Percentiles rank a stretch among this genome's conserved stretches.
Conservation (phyloP, 2,888 invertebrate genomes). For the Caenorhabditis virilis region DNA sequence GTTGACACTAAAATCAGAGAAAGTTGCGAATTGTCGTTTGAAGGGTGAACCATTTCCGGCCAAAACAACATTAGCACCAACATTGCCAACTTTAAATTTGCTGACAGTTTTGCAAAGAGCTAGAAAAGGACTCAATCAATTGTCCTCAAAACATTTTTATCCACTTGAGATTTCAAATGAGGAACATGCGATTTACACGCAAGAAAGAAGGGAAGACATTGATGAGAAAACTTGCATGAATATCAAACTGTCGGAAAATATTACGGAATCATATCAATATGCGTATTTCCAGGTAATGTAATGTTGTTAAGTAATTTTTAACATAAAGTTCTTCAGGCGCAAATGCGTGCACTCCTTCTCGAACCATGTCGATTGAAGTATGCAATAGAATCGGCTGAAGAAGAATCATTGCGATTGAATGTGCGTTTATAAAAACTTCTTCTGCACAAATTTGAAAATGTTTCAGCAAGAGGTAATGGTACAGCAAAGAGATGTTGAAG, state of each 20-base stretch:
- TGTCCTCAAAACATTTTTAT: slow-evolving; percentile 23
- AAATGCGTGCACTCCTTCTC: slow-evolving; percentile 29
- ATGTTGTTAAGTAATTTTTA: neutral
- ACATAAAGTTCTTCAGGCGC: slow-evolving; percentile 13
- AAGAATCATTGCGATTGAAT: slow-evolving; percentile 13
- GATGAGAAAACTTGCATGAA: slow-evolving; percentile 11
- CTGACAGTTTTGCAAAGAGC: slow-evolving; percentile 17
- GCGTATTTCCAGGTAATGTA: slow-evolving; percentile 11
- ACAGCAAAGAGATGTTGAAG: slow-evolving; percentile 12
- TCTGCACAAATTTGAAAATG: too few species aligned
- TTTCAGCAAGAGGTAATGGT: slow-evolving; percentile 9
- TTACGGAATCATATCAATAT: slow-evolving; percentile 8
- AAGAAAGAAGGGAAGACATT: slow-evolving; percentile 7
- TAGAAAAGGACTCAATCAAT: slow-evolving; percentile 12
- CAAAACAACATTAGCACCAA: slow-evolving; percentile 23
- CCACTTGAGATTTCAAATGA: slow-evolving; percentile 18
- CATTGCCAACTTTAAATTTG: slow-evolving; percentile 3
- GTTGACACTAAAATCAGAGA: neutral
- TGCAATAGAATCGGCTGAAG: slow-evolving; percentile 13
- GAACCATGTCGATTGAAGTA: slow-evolving; percentile 33
- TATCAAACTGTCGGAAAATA: slow-evolving; percentile 13
- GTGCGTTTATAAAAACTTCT: neutral
- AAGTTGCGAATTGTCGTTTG: neutral
- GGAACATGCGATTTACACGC: slow-evolving; percentile 9
- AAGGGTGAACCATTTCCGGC: slow-evolving; percentile 4